Base-by-base conservation (phyloP, 2,888 invertebrate species). In the Pherbina coryleti region DNA sequence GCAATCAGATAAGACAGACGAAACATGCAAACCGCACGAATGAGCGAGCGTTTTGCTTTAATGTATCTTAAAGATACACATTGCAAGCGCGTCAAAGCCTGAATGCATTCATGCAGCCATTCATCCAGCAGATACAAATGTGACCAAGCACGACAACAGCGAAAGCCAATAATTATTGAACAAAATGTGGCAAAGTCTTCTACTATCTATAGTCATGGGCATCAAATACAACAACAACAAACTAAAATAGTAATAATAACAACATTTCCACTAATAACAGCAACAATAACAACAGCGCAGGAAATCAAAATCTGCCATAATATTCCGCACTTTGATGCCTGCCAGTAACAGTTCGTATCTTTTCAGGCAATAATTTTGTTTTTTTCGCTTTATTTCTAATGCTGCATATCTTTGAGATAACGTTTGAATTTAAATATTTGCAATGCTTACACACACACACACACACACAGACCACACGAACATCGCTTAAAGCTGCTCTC, bases 91-190 rank as follows among this genome's bases (percentile, higher is more conserved):
- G 55, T 22, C 22, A 19, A n/a, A 55, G 19, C 8, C 19, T 19
- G 19, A 22, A 19, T 22, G 55, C 55, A 22, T 55, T 22, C 19
- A 55, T 55, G 5, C 19, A 22, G 19, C 5, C 22, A 19, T 8
- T 19, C 22, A 19, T 25, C 9, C 9, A 22, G 19, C 19, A 55
- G n/a, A 55, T 55, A 28, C n/a, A 31, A 28, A 60, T 60, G 2
- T 60, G 60, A 25, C 37, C 44, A 64, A 37, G 9, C 53, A 17
- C 11, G 53, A 53, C n/a, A 19, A 44, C 49, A 55, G 28, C 25
- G 25, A 71, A 19, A 71, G 17, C 9, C 55, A n/a, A 71, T 55
- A 71, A 69, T 66, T 66, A 66, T 37, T 17, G 34, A 4, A 66
- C 31, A 37, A 66, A 60, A 66, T 66, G 34, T 34, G 31, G 19